Percentiles rank a stretch among this genome's conserved stretches.
phyloP scores from a whole-genome alignment of 2,797 vertebrate genomes.

The Hyperoplus immaculatus region DNA sequence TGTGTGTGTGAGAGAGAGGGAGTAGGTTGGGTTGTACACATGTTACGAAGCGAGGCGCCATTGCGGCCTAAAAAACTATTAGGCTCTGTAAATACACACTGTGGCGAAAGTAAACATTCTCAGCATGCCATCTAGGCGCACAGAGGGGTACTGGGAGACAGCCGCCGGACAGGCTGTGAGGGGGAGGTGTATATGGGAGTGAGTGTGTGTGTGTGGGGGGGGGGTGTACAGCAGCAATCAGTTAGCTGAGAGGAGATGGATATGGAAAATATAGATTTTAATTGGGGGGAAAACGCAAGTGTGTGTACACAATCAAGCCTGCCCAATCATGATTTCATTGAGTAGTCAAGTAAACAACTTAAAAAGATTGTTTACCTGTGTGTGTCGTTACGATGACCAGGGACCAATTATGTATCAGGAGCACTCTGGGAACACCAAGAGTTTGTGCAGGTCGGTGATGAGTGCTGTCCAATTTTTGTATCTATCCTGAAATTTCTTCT shows the following conservation, averaged over 20 bases:
- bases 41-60: slow-evolving; percentile 85
- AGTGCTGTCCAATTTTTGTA: slow-evolving; percentile 32
- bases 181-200: slow-evolving; percentile 60
- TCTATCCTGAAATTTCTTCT: slow-evolving; percentile 23
- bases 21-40: slow-evolving; percentile 79
- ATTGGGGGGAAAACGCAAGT: slow-evolving; percentile 48
- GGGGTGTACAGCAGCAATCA: slow-evolving; percentile 63
- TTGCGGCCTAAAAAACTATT: slow-evolving; percentile 87
- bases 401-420: slow-evolving; percentile 48
- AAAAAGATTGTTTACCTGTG: slow-evolving; percentile 59
- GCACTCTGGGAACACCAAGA: slow-evolving; percentile 41
- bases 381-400: slow-evolving; percentile 45
- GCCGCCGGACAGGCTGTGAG: slow-evolving; percentile 70
- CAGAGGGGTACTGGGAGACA: slow-evolving; percentile 83
- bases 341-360: slow-evolving; percentile 67
- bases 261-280: slow-evolving; percentile 74
- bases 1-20: slow-evolving; percentile 44
- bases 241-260: slow-evolving; percentile 61
- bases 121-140: slow-evolving; percentile 83
- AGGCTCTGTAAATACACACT: slow-evolving; percentile 86
- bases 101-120: slow-evolving; percentile 86
- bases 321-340: slow-evolving; percentile 48
- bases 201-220: slow-evolving; percentile 41
- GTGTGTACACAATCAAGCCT: slow-evolving; percentile 41
- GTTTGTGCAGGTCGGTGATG: slow-evolving; percentile 56